Conservation (phyloP, 2,113 vertebrate genomes). For the human region DNA sequence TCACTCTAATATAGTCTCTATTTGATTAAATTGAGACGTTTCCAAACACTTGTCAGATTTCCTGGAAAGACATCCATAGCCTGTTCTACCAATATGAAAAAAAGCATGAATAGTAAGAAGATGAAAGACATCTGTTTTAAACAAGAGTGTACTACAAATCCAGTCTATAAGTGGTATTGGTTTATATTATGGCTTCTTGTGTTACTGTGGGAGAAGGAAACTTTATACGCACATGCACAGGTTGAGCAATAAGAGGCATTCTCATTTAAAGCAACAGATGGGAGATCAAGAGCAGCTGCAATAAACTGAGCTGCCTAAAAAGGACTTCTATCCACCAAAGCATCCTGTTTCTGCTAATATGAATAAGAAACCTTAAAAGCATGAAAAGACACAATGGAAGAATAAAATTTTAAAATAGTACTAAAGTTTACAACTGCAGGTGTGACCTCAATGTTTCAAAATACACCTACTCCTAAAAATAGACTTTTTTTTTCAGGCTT, state of each 20-base stretch:
- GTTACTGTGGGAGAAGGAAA: slow-evolving; percentile 56
- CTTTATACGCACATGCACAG: neutral
- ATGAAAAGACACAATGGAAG: slow-evolving; percentile 23
- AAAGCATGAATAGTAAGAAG: neutral
- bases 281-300: slow-evolving; percentile 39
- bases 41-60: slow-evolving; percentile 10
- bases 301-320: neutral
- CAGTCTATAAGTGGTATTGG: neutral
- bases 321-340: neutral
- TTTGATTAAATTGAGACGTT: slow-evolving; percentile 55
- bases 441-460: slow-evolving; percentile 53
- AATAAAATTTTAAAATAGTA: slow-evolving; percentile 48
- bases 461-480: slow-evolving; percentile 41
- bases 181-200: slow-evolving; percentile 50
- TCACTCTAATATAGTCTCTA: neutral
- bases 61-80: neutral
- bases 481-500: neutral
- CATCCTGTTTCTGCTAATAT: neutral
- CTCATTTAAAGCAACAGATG: slow-evolving; percentile 56
- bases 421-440: slow-evolving; percentile 21
- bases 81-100: neutral
- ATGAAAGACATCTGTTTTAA: slow-evolving; percentile 46
- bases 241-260: slow-evolving; percentile 43
- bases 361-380: neutral
- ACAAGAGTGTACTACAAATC: slow-evolving; percentile 48